Evolutionary conservation across 2,113 vertebrate species (phyloP), one percentile per base, ranked within the genome.

Genomic region (Alectura lathami): DNA sequence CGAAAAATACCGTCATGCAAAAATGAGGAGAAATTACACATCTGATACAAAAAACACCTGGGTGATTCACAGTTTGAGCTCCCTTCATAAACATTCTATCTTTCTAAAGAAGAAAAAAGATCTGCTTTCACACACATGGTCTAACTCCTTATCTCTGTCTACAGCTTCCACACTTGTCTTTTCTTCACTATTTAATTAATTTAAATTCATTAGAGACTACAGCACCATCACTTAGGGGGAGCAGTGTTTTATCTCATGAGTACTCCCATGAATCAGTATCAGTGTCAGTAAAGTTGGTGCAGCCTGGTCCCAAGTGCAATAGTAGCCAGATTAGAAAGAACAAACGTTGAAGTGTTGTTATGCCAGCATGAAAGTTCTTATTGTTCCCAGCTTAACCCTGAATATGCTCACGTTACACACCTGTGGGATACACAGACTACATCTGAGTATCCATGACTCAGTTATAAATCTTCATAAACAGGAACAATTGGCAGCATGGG

Each of bases 391-490:
- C 40, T 1, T 2, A 91, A 42, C 54, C 17, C 70, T 64, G 45
- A 79, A 45, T 4, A 32, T 0, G 2, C 47, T 87, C 43, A 42
- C 48, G 6, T 76, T 74, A 84, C 42, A 69, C n/a, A 15, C 18
- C 76, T 70, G 34, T 64, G 80, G 66, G 77, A 92, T 84, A 68
- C 45, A 75, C 42, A 69, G 36, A 57, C 40, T 87, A 13, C 82
- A 91, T 93, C 53, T 73, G 50, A 77, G 24, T 42, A 85, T 48
- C 67, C 76, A 26, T 91, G 66, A 73, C 62, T 84, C 66, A 38
- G 47, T 86, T 91, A 50, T 62, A 85, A 84, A 76, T 92, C 86
- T 84, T 92, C 60, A 63, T 81, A 86, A 94, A 63, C 23, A 86
- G 34, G 69, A 72, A 88, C 86, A 22, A 63, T 38, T 81, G 73